These are phyloP conservation scores for Myotis myotis DNA, from an alignment of 2,797 vertebrate genomes.

Conservation along the genomic window DNA sequence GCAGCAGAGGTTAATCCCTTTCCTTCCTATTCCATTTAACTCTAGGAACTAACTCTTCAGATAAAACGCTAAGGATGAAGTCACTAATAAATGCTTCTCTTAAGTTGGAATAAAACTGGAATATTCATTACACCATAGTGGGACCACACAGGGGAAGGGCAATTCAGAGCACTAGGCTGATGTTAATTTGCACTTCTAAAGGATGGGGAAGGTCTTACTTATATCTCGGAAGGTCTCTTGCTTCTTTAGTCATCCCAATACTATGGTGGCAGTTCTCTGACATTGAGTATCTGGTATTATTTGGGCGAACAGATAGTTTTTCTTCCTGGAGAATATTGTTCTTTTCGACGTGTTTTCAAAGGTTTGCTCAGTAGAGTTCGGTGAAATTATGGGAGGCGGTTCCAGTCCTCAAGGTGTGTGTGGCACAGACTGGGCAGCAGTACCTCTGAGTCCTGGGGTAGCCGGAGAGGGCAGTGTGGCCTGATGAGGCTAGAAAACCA, in stretches of 20 bases:
- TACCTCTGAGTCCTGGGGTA: not conserved
- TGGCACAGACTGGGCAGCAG: not conserved
- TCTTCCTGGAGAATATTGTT: not conserved
- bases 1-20: slow-evolving; percentile 59
- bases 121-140: slow-evolving; percentile 34
- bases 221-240: not conserved
- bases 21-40: slow-evolving; percentile 59
- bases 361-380: not conserved
- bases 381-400: not conserved
- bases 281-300: not conserved
- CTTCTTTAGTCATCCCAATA: not conserved
- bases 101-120: slow-evolving; percentile 53
- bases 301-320: not conserved
- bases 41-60: slow-evolving; percentile 65
- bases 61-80: slow-evolving; percentile 54
- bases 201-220: not conserved
- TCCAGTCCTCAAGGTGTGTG: not conserved
- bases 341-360: slow-evolving; percentile 32
- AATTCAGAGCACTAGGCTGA: not conserved
- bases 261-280: not conserved
- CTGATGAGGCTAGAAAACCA: not conserved
- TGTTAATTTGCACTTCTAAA: slow-evolving; percentile 28
- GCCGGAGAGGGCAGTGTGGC: not conserved
- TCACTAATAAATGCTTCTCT: slow-evolving; percentile 47
- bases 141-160: slow-evolving; percentile 25